Conservation (phyloP, 37 sponge, comb jelly and placozoan species). For the Mnemiopsis leidyi region DNA sequence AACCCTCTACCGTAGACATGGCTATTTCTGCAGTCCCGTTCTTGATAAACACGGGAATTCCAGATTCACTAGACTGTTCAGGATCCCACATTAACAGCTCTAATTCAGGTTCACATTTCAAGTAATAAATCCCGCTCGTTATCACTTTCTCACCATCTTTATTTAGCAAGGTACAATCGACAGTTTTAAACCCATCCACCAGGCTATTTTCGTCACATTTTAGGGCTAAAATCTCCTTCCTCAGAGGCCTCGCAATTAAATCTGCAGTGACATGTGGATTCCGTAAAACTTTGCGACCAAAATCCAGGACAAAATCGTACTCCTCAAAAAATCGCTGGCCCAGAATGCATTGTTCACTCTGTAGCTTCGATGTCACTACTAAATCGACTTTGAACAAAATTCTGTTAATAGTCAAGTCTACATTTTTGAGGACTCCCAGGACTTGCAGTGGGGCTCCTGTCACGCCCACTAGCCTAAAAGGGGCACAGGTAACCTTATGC, state of each 20-base stretch:
- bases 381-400: neutral
- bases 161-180: neutral
- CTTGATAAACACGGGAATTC: neutral
- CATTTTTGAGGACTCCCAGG: neutral
- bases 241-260: too few species aligned
- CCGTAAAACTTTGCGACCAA: neutral
- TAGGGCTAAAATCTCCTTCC: too few species aligned
- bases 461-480: neutral
- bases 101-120: too few species aligned
- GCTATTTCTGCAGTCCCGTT: neutral
- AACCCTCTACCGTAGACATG: neutral
- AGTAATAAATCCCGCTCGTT: too few species aligned
- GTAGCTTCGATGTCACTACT: neutral
- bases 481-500: neutral
- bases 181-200: neutral
- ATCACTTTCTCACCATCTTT: too few species aligned
- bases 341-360: neutral
- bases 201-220: too few species aligned
- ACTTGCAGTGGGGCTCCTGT: conserved; percentile 1
- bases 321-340: neutral
- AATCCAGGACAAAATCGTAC: neutral
- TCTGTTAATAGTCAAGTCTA: neutral
- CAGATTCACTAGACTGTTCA: neutral
- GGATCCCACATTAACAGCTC: too few species aligned
- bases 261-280: too few species aligned